phyloP scores from a whole-genome alignment of 1,140 invertebrate species.

The Polypedilum pembai region DNA sequence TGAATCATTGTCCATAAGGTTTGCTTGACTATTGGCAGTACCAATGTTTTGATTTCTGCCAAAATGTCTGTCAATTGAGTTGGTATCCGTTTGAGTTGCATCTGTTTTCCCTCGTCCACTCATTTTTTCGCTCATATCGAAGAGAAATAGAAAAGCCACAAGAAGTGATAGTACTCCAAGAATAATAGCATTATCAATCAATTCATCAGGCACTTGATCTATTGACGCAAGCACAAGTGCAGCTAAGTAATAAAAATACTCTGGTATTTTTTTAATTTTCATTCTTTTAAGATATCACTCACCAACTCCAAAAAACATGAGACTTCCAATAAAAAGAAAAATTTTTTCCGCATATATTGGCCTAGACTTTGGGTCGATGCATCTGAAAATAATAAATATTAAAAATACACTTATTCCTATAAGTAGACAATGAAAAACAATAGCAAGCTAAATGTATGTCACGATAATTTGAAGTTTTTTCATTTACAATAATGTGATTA shows the following conservation, averaged over 20 bases:
- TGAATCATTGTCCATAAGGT: not conserved
- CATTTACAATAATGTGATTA: not conserved
- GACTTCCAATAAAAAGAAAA: conserved; percentile 30
- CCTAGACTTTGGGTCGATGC: conserved; percentile 29
- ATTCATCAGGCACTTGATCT: conserved; percentile 30
- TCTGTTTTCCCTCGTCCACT: not conserved
- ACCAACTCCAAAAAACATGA: conserved; percentile 32
- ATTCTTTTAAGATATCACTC: conserved; percentile 24
- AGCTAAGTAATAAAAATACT: too few relatives aligned
- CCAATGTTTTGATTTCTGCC: not conserved
- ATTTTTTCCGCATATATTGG: conserved; percentile 30
- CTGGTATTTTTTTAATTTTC: too few relatives aligned
- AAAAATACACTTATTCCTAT: not conserved
- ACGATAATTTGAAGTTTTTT: conserved; percentile 18
- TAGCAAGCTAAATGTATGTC: conserved; percentile 21
- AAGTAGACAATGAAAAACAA: conserved; percentile 2
- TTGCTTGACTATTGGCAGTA: not conserved
- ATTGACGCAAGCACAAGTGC: conserved; percentile 29
- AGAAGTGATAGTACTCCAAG: conserved; percentile 30
- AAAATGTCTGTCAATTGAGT: not conserved
- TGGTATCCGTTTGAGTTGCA: conserved; percentile 28
- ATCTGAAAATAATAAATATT: conserved; percentile 28
- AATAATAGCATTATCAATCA: conserved; percentile 31
- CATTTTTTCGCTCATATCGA: conserved; percentile 30
- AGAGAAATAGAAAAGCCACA: conserved; percentile 29